Percentiles rank a stretch among this genome's conserved stretches.
These are phyloP conservation scores for Drosophila mercatorum DNA, from an alignment of 2,888 invertebrate species.

Conservation along the genomic window DNA sequence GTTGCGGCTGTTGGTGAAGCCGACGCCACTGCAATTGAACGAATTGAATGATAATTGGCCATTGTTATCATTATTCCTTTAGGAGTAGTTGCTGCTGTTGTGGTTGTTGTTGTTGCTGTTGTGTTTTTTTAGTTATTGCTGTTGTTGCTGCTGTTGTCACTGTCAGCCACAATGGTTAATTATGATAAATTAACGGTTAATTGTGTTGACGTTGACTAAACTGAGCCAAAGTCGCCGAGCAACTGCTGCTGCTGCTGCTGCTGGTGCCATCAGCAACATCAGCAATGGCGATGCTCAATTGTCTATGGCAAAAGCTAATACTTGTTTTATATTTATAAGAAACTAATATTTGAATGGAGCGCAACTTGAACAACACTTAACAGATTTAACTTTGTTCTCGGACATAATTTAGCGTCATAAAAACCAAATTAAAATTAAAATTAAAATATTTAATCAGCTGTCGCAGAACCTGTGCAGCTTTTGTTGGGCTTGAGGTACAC, in stretches of 20 bases:
- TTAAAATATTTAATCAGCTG: conserved; percentile 78
- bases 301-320: conserved; percentile 24
- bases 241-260: conserved; percentile 32
- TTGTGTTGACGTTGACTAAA: conserved; percentile 78
- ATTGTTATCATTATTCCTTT: conserved; percentile 66
- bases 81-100: neutral
- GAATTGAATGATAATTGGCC: conserved; percentile 80
- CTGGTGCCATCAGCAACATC: conserved; percentile 6
- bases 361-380: neutral
- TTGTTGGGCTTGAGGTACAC: conserved; percentile 22
- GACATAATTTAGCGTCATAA: conserved; percentile 43
- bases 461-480: conserved; percentile 26
- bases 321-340: conserved; percentile 16
- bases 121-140: conserved; percentile 9
- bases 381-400: conserved; percentile 26
- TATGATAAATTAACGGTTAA: conserved; percentile 80
- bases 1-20: conserved; percentile 57
- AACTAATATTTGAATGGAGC: conserved; percentile 25
- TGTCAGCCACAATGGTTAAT: conserved; percentile 75
- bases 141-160: conserved; percentile 28
- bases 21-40: conserved; percentile 77
- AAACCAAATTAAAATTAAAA: conserved; percentile 76
- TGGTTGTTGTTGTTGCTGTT: neutral
- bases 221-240: conserved; percentile 53
- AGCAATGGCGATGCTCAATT: conserved; percentile 45